Base-by-base conservation (phyloP, 2,888 invertebrate species). In the Dryobota labecula region DNA sequence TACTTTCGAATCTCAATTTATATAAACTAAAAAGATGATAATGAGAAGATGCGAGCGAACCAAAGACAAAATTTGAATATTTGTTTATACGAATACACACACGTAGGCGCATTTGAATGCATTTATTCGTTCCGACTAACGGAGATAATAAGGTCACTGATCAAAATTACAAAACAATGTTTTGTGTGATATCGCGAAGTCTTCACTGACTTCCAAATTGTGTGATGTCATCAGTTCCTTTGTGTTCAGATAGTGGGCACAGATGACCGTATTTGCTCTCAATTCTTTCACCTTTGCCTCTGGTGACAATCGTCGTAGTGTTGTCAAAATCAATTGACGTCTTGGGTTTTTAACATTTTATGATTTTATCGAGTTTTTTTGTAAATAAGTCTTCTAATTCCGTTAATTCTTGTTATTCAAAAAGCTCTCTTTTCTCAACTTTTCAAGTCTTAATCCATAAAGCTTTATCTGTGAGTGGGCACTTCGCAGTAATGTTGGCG, bases 141-240 rank as follows among this genome's bases (percentile, higher is more conserved):
- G 56, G 71, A 74, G 80, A 84, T 84, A 86, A 87, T 84, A 85
- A 87, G 89, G 88, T 87, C 90, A 86, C 85, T 78, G 82, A 82
- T 85, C 83, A 87, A 84, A 88, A 88, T 88, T 86, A 87, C 89
- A 87, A 90, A 90, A 90, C 89, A 89, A 88, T 89, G 88, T 87
- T 86, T 86, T 84, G 73, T 83, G 76, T 85, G 82, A 84, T 88
- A 86, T 86, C 83, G 86, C 86, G 85, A 72, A 76, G 85, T 84
- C 80, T 67, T 87, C 82, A 73, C 80, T 85, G 84, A 85, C 86
- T 90, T 86, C 84, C 71, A 88, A 89, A 90, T 90, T 85, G 38
- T 85, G 85, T 89, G 87, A 88, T 90, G 88, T 93, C 93, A 93
- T 92, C 94, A 88, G 87, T 93, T 94, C 89, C 90, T 94, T 94